These are phyloP conservation scores for Clitarchus hookeri DNA, from an alignment of 2,888 invertebrate species.

Conservation along the genomic window DNA sequence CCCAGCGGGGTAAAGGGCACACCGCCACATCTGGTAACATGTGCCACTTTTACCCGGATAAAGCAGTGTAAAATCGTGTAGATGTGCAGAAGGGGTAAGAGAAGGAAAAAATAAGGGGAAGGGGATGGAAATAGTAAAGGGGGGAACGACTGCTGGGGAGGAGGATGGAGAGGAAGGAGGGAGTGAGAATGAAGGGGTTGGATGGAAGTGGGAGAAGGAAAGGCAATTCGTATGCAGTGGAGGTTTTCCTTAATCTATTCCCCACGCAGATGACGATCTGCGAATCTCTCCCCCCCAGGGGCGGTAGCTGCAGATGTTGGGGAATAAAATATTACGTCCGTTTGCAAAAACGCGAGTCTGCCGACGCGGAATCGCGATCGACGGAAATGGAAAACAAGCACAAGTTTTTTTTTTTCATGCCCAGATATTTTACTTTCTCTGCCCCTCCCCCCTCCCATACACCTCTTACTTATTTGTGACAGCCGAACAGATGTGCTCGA, in stretches of 20 bases:
- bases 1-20: too few relatives aligned
- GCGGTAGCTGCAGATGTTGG: not conserved
- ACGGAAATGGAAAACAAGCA: slow-evolving; percentile 8
- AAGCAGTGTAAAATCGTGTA: too few relatives aligned
- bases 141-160: too few relatives aligned
- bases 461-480: not conserved
- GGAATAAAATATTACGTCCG: slow-evolving; percentile 1
- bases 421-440: not conserved
- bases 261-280: not conserved
- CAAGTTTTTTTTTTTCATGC: not conserved
- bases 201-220: not conserved
- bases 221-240: slow-evolving; percentile 1
- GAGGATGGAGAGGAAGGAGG: too few relatives aligned
- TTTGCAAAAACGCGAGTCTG: not conserved
- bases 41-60: too few relatives aligned
- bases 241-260: slow-evolving; percentile 14
- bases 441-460: not conserved
- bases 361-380: not conserved
- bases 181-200: too few relatives aligned
- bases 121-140: too few relatives aligned
- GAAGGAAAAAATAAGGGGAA: too few relatives aligned
- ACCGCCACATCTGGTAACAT: too few relatives aligned
- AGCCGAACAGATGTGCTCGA: not conserved
- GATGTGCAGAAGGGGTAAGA: too few relatives aligned
- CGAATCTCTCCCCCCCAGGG: not conserved